These are phyloP conservation scores for Campylomormyrus tamandua DNA, from an alignment of 2,113 vertebrate genomes.

Conservation along the genomic window DNA sequence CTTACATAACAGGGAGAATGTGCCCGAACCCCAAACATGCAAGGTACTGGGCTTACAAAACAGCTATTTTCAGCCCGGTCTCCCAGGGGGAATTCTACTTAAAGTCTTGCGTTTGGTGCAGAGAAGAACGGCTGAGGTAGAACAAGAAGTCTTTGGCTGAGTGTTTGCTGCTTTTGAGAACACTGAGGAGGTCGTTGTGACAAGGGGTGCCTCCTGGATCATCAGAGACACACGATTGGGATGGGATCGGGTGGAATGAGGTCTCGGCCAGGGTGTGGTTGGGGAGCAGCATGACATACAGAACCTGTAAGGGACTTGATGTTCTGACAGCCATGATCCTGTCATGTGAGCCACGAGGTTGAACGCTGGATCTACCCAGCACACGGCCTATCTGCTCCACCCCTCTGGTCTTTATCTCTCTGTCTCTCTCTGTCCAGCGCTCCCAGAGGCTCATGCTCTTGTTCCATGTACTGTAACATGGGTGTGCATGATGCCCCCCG, in stretches of 20 bases:
- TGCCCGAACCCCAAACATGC: not conserved
- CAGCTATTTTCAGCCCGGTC: not conserved
- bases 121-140: not conserved
- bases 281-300: not conserved
- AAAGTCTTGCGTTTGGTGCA: not conserved
- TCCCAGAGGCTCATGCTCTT: not conserved
- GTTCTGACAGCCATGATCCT: not conserved
- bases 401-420: not conserved
- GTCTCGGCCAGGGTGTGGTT: not conserved
- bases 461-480: not conserved
- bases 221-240: not conserved
- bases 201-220: not conserved
- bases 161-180: not conserved
- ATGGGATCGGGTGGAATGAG: not conserved
- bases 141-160: not conserved
- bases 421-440: not conserved
- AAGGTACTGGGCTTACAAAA: conserved; percentile 5
- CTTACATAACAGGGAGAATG: not conserved
- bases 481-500: not conserved
- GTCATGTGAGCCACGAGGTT: not conserved
- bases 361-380: not conserved
- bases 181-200: not conserved
- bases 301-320: not conserved
- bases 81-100: not conserved
- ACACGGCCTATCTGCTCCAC: not conserved